phyloP scores from a whole-genome alignment of 53 echinoderm and acorn worm genomes.

The Astropecten irregularis region DNA sequence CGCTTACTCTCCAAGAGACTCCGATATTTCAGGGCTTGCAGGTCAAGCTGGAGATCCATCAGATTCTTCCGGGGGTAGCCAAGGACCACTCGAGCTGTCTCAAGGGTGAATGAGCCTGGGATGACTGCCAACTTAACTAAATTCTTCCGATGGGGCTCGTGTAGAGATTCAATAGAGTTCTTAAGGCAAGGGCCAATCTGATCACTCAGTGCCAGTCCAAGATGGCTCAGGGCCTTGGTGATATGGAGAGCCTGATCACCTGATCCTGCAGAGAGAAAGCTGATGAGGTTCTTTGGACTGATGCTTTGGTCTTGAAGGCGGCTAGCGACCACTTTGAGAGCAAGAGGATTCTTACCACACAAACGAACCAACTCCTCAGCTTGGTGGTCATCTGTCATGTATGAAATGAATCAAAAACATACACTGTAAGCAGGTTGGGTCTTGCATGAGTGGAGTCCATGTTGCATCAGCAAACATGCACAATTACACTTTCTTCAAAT shows the following conservation, averaged over 20 bases:
- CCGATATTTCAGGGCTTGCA: constrained; percentile 82
- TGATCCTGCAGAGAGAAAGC: constrained; percentile 45
- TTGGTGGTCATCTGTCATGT: constrained; percentile 58
- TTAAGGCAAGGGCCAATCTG: constrained; percentile 76
- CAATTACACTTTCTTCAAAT: too few relatives aligned
- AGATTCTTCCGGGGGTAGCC: constrained; percentile 65
- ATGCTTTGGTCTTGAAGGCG: constrained; percentile 93
- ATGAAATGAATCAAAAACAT: not conserved
- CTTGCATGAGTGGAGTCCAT: too few relatives aligned
- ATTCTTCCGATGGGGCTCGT: constrained; percentile 57
- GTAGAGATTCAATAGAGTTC: constrained; percentile 75
- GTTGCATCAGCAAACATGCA: too few relatives aligned
- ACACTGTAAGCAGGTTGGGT: too few relatives aligned
- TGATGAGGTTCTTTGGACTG: constrained; percentile 73
- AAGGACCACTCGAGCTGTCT: constrained; percentile 86
- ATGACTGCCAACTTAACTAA: constrained; percentile 81
- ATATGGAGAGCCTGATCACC: constrained; percentile 55
- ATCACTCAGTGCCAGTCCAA: constrained; percentile 70
- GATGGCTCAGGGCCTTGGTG: constrained; percentile 70
- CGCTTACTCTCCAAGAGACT: constrained; percentile 88
- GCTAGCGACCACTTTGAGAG: constrained; percentile 87
- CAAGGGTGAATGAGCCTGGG: constrained; percentile 87
- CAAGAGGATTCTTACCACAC: constrained; percentile 91
- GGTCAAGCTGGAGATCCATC: constrained; percentile 82
- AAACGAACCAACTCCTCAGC: constrained; percentile 62